Evolutionary conservation across 2,888 invertebrate genomes (phyloP).

Genomic region (Noctua janthe): DNA sequence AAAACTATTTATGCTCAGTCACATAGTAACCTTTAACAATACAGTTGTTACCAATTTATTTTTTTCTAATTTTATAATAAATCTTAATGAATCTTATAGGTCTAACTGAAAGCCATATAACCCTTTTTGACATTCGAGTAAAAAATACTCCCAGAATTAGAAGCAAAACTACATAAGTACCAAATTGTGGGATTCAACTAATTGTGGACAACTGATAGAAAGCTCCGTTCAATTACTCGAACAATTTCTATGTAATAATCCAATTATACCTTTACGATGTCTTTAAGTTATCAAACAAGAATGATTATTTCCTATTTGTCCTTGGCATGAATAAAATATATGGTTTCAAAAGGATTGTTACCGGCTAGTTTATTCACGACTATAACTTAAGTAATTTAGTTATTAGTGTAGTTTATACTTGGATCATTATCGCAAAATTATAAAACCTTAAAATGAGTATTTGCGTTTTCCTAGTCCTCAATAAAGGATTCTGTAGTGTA

Average conservation of each 20-base stretch:
- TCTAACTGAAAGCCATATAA: background rate
- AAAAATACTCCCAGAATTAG: background rate
- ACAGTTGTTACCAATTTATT: background rate
- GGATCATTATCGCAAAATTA: background rate
- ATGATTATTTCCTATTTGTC: conserved; percentile 21
- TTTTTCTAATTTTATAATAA: background rate
- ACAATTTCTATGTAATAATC: conserved; percentile 41
- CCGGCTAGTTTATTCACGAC: background rate
- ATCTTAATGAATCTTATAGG: background rate
- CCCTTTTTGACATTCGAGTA: background rate
- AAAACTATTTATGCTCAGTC: background rate
- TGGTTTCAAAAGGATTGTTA: conserved; percentile 27
- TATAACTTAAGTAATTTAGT: conserved; percentile 8
- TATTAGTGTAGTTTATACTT: background rate
- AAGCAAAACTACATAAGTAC: background rate
- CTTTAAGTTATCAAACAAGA: conserved; percentile 23
- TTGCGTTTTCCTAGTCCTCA: background rate
- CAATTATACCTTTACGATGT: conserved; percentile 38
- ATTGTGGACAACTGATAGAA: conserved; percentile 37
- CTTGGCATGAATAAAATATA: conserved; percentile 45
- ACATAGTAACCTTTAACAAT: background rate
- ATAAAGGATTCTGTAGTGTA: background rate
- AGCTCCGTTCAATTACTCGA: conserved; percentile 31
- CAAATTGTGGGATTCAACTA: conserved; percentile 40
- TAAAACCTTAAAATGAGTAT: background rate